phyloP scores from a whole-genome alignment of 1,140 invertebrate genomes.

The Drosophila trapezifrons region DNA sequence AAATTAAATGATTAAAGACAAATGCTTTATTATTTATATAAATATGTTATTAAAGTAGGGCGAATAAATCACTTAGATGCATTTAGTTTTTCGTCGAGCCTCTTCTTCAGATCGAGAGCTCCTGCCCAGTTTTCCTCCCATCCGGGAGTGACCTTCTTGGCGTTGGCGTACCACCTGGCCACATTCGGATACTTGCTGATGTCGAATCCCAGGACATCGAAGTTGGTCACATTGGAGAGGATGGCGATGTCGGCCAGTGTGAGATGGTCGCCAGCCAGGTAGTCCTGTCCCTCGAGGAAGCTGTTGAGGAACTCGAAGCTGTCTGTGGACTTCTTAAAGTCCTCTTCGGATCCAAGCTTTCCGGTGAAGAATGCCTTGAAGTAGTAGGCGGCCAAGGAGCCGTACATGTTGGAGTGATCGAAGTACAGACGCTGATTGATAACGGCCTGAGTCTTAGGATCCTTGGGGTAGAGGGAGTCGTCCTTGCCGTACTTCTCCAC shows the following conservation, averaged over 20 bases:
- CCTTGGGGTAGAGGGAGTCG: constrained; percentile 86
- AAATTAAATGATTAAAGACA: not conserved
- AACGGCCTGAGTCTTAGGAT: constrained; percentile 84
- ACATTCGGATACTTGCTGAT: constrained; percentile 54
- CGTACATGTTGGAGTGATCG: constrained; percentile 84
- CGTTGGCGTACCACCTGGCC: constrained; percentile 47
- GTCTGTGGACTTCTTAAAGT: constrained; percentile 35
- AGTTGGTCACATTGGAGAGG: constrained; percentile 45
- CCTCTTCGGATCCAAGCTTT: constrained; percentile 22
- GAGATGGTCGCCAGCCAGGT: constrained; percentile 40
- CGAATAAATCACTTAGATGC: not conserved
- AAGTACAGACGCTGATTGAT: constrained; percentile 87
- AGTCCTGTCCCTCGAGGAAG: constrained; percentile 52
- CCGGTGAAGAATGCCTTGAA: constrained; percentile 85
- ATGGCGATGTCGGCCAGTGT: constrained; percentile 57
- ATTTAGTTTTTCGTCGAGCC: not conserved
- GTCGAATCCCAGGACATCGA: constrained; percentile 26
- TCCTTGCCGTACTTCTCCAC: constrained; percentile 81
- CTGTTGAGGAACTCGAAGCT: constrained; percentile 36
- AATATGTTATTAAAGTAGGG: not conserved
- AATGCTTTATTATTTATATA: not conserved
- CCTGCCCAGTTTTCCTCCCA: constrained; percentile 52
- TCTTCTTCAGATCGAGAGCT: constrained; percentile 10
- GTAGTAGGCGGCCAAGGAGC: constrained; percentile 85
- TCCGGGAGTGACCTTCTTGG: constrained; percentile 49